Percentiles rank a stretch among this genome's conserved stretches.
These are phyloP conservation scores for Porites cylindrica DNA, from an alignment of 92 coral and sea anemone genomes.

Conservation along the genomic window DNA sequence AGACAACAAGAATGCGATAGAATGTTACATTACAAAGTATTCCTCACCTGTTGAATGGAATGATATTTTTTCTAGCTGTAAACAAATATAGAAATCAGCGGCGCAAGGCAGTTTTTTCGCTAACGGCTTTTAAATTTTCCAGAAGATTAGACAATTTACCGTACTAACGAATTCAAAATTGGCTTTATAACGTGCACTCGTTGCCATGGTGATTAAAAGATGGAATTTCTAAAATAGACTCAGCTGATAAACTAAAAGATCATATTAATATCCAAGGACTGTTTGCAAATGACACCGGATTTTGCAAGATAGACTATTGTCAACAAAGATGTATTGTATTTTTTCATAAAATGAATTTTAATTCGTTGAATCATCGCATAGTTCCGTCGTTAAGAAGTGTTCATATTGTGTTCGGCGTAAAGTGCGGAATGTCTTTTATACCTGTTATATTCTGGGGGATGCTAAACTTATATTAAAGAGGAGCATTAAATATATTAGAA, in stretches of 20 bases:
- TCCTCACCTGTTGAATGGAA: not conserved
- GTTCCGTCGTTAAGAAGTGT: slow-evolving; percentile 25
- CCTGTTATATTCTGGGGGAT: not conserved
- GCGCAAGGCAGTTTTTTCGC: no score
- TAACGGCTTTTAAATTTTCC: not conserved
- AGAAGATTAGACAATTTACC: slow-evolving; percentile 1
- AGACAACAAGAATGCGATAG: not conserved
- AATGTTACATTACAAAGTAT: not conserved
- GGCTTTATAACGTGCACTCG: not conserved
- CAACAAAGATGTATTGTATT: slow-evolving; percentile 14
- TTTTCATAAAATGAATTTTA: not conserved
- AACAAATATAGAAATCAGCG: not conserved
- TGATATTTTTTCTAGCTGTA: no score
- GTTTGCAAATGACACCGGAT: slow-evolving; percentile 7
- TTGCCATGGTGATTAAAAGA: slow-evolving; percentile 24
- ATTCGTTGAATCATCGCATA: not conserved
- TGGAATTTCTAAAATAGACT: not conserved
- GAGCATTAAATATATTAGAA: not conserved
- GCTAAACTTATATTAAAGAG: not conserved
- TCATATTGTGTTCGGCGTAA: not conserved
- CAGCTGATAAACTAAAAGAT: slow-evolving; percentile 2
- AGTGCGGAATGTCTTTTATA: not conserved
- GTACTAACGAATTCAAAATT: not conserved
- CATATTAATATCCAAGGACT: slow-evolving; percentile 1
- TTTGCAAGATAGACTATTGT: not conserved